phyloP scores from a whole-genome alignment of 2,888 invertebrate genomes.

The Neoaliturus tenellus region DNA sequence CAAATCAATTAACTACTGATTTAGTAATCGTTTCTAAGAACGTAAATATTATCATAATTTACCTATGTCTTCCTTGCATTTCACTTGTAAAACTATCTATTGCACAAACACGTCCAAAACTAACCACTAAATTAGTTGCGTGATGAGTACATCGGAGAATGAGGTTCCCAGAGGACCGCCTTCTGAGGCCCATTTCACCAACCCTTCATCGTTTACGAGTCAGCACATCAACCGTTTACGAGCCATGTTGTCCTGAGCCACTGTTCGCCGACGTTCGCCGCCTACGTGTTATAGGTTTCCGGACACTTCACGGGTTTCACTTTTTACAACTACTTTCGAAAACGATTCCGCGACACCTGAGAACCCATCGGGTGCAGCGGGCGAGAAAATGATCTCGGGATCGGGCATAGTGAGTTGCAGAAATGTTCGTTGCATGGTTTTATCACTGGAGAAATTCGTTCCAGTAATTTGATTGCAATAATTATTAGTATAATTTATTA shows the following conservation, averaged over 20 bases:
- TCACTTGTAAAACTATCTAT: too few relatives aligned
- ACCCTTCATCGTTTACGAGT: background rate
- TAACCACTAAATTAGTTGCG: too few relatives aligned
- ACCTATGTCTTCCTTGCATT: too few relatives aligned
- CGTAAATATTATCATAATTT: too few relatives aligned
- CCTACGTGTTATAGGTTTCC: background rate
- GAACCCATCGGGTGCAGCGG: background rate
- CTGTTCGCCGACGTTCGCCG: background rate
- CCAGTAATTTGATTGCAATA: too few relatives aligned
- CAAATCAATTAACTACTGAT: too few relatives aligned
- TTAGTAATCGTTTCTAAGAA: too few relatives aligned
- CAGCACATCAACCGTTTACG: background rate
- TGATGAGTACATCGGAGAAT: background rate
- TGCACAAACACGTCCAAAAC: too few relatives aligned
- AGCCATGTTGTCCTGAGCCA: background rate
- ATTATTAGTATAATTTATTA: too few relatives aligned
- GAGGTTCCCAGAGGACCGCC: background rate
- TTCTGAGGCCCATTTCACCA: background rate
- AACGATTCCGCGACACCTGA: conserved; percentile 16
- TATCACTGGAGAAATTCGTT: too few relatives aligned
- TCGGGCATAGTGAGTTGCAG: background rate
- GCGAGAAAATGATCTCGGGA: background rate
- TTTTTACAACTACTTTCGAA: conserved; percentile 6
- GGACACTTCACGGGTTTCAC: background rate
- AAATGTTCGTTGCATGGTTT: background rate